A percentile compares a stretch with the other conserved stretches of the same genome.
Conservation (phyloP, 2,888 invertebrate genomes). For the Meiosimyza platycephala region DNA sequence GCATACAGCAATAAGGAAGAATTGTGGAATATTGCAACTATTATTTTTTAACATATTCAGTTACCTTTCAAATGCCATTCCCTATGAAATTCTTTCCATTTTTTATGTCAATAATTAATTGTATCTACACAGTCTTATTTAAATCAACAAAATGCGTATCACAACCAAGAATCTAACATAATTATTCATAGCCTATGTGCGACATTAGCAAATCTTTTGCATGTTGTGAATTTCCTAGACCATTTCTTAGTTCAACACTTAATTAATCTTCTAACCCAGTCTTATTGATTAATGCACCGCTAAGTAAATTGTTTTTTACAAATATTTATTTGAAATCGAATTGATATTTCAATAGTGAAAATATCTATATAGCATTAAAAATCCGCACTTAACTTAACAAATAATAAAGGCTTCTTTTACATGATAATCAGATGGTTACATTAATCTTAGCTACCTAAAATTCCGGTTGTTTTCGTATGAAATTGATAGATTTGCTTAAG, state of each 20-base stretch:
- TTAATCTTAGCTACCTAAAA: too few relatives aligned
- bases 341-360: too few relatives aligned
- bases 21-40: neutral
- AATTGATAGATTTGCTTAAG: too few relatives aligned
- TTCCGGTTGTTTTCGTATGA: too few relatives aligned
- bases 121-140: constrained; percentile 37
- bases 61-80: neutral
- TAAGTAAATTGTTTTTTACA: constrained; percentile 22
- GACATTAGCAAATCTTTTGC: constrained; percentile 18
- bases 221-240: constrained; percentile 7
- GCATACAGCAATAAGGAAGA: too few relatives aligned
- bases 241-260: constrained; percentile 40
- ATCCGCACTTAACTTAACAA: too few relatives aligned
- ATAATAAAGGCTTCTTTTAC: too few relatives aligned
- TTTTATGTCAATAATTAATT: constrained; percentile 23
- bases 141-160: constrained; percentile 53
- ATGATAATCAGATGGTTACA: too few relatives aligned
- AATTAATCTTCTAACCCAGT: constrained; percentile 45
- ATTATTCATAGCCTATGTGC: constrained; percentile 45
- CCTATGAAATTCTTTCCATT: neutral
- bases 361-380: too few relatives aligned
- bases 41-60: neutral
- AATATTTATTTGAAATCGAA: constrained; percentile 1
- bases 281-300: constrained; percentile 21
- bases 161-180: constrained; percentile 48